Percentiles rank a stretch among this genome's conserved stretches.
Evolutionary conservation across 2,113 vertebrate species (phyloP).

Genomic region (Gopherus evgoodei): DNA sequence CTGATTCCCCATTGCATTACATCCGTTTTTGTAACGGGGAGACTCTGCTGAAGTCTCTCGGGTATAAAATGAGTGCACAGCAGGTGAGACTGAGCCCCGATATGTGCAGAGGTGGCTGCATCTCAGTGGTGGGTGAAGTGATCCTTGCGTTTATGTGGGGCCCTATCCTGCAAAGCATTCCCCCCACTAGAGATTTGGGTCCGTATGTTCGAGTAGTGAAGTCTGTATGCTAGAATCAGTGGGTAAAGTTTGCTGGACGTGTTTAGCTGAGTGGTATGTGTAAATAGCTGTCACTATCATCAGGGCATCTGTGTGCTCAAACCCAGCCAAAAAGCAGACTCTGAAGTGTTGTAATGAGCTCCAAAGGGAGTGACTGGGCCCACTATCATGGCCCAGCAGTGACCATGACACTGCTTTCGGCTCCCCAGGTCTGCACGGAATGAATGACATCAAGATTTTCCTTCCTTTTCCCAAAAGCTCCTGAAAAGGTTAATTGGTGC

Average conservation of each 20-base stretch:
- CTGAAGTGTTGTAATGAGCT: background rate
- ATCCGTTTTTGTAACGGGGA: background rate
- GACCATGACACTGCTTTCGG: background rate
- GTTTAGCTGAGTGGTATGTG: background rate
- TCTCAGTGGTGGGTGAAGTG: background rate
- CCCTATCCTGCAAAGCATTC: background rate
- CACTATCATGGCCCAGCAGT: background rate
- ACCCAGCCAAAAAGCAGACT: background rate
- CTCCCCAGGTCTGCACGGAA: background rate
- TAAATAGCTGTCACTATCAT: background rate
- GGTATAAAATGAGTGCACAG: background rate
- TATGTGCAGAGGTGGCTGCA: background rate
- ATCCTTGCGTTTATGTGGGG: background rate
- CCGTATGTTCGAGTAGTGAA: background rate
- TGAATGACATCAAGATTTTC: background rate
- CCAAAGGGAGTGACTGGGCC: background rate
- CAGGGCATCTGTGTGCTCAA: background rate
- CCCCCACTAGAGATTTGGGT: background rate
- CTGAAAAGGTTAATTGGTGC: too few relatives aligned
- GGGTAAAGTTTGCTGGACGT: background rate
- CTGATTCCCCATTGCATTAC: background rate
- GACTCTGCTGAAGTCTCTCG: background rate
- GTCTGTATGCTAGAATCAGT: background rate
- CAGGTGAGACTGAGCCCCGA: background rate
- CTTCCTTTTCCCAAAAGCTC: background rate